Base-by-base conservation (phyloP, 1,140 invertebrate genomes). In the Steinernema feltiae region DNA sequence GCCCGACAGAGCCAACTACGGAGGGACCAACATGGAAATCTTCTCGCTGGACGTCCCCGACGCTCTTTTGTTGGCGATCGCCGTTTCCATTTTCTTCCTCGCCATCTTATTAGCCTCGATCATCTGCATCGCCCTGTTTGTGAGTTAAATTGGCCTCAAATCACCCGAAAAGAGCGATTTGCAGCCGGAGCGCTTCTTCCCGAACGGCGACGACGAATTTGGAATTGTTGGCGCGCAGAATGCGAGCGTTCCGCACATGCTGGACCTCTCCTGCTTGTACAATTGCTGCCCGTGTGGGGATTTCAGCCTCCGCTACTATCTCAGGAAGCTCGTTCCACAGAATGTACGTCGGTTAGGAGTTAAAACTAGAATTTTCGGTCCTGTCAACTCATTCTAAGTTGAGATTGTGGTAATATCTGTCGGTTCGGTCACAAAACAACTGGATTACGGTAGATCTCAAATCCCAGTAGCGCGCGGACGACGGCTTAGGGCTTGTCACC, bases 281-380 rank as follows among this genome's bases (percentile, higher is more conserved):
- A 73, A 31, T 30, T 80, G 78, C 41, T 77, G 77, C 31, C 76
- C 76, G 12, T 77, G 76, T 53, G 27, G 41, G n/a, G 31, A 32
- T 24, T 29, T 79, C n/a, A 80, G 77, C 29, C 27, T 77, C 18
- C 78, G 76, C 0, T 32, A 77, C 32, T 77, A 32, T 27, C 46
- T 63, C 31, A 1, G 46, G 30, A 72, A 73, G 21, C 31, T 79
- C 21, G 17, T 32, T 27, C 78, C 78, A 30, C 32, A n/a, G 27
- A 69, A 71, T 24, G 76, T 77, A 35, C 80, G 75, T 21, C n/a
- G n/a, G n/a, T n/a, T n/a, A n/a, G n/a, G n/a, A n/a, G n/a, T n/a
- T n/a, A n/a, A 41, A 41, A 76, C 27, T 21, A 31, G 18, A 48
- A 46, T 18, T 35, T 72, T 35, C 18, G 21, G 70, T 41, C 31